Conservation (phyloP, 1,140 invertebrate genomes). For the Drosophila kurseongensis region DNA sequence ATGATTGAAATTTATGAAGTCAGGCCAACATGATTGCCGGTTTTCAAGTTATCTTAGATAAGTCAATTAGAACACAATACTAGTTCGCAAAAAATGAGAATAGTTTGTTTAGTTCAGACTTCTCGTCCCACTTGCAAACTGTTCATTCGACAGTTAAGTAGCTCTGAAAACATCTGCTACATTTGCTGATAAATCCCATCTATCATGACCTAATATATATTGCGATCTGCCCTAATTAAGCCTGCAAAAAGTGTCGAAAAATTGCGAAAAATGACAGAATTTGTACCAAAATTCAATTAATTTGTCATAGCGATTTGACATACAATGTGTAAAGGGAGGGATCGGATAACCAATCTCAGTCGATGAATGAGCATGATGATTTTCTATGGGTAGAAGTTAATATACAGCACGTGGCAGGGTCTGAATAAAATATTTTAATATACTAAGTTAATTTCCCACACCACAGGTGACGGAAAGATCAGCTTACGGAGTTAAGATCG, state of each 20-base stretch:
- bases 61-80: conserved; percentile 12
- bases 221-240: conserved; percentile 50
- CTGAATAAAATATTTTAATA: conserved; percentile 9
- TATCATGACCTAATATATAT: conserved; percentile 65
- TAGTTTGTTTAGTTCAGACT: background rate
- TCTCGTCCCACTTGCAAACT: too few relatives aligned
- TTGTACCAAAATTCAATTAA: conserved; percentile 71
- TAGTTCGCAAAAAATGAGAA: conserved; percentile 11
- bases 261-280: conserved; percentile 55
- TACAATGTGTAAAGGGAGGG: conserved; percentile 13
- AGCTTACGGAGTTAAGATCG: conserved; percentile 12
- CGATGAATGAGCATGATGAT: background rate
- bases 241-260: conserved; percentile 37
- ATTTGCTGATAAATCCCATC: conserved; percentile 35
- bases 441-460: conserved; percentile 35
- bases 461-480: conserved; percentile 52
- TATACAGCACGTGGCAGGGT: conserved; percentile 25
- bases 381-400: conserved; percentile 41
- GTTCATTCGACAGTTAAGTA: background rate
- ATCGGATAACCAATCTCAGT: conserved; percentile 16
- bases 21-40: conserved; percentile 39
- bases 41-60: conserved; percentile 38
- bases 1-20: conserved; percentile 47
- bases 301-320: conserved; percentile 65
- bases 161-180: conserved; percentile 50